Conservation (phyloP, 2,888 invertebrate species). For the Pheosia tremula region DNA sequence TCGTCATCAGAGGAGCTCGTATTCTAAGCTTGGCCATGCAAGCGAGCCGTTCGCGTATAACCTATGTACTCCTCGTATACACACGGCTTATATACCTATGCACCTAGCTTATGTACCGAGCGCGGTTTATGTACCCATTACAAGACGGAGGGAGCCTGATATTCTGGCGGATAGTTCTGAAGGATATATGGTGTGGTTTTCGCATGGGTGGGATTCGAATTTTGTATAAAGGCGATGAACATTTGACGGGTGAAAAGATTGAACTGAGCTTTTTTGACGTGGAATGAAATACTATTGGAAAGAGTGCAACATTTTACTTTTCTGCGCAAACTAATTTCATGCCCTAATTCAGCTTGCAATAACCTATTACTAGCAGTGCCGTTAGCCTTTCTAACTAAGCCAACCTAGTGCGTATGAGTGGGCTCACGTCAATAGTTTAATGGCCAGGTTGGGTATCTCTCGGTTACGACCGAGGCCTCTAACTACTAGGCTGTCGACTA, state of each 20-base stretch:
- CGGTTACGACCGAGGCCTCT: too few relatives aligned
- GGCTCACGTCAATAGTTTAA: too few relatives aligned
- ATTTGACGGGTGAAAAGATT: too few relatives aligned
- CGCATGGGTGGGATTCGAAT: background rate
- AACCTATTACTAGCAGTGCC: too few relatives aligned
- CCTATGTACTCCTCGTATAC: conserved; percentile 43
- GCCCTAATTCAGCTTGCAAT: too few relatives aligned
- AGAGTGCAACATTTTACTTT: too few relatives aligned
- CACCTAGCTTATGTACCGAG: conserved; percentile 24
- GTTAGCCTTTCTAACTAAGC: too few relatives aligned
- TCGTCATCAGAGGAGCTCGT: conserved; percentile 71
- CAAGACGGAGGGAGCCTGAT: conserved; percentile 1
- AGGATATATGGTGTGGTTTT: background rate
- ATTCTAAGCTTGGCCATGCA: conserved; percentile 70
- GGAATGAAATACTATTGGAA: background rate
- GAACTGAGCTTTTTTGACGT: too few relatives aligned
- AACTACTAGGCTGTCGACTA: too few relatives aligned
- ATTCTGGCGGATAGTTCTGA: conserved; percentile 2
- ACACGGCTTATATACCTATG: conserved; percentile 29
- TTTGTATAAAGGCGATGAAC: background rate
- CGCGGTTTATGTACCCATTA: conserved; percentile 21
- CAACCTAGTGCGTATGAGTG: too few relatives aligned
- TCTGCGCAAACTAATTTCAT: too few relatives aligned
- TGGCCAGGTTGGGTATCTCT: too few relatives aligned
- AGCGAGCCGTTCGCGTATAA: conserved; percentile 61